Evolutionary conservation across 2,797 vertebrate species (phyloP).

Genomic region (Choloepus didactylus): DNA sequence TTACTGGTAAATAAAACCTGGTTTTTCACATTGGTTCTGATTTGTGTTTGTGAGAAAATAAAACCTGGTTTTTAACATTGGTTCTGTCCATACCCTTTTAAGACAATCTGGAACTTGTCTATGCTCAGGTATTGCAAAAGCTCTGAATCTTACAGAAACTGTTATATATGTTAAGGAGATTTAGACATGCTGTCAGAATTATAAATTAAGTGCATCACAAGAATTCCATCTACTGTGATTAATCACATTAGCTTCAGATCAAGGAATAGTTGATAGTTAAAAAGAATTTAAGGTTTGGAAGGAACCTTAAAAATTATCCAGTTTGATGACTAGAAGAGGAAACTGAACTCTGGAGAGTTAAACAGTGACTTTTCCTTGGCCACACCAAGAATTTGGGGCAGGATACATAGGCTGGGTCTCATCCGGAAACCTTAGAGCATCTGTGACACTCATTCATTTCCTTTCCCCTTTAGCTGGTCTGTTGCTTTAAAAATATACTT

Average conservation of each 20-base stretch:
- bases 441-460: not conserved
- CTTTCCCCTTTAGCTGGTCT: not conserved
- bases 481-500: not conserved
- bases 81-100: not conserved
- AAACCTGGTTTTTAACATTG: no score
- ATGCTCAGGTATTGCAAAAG: conserved; percentile 51
- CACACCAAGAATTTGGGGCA: not conserved
- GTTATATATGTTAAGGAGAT: conserved; percentile 53
- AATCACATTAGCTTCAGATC: conserved; percentile 59
- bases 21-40: no score
- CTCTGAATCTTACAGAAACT: conserved; percentile 65
- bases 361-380: not conserved
- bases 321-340: not conserved
- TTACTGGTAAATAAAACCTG: no score
- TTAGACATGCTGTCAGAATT: conserved; percentile 64
- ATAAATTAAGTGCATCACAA: conserved; percentile 60
- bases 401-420: not conserved
- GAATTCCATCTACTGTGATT: conserved; percentile 63
- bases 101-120: conserved; percentile 56
- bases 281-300: conserved; percentile 17
- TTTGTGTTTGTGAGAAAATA: no score
- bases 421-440: not conserved
- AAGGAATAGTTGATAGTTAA: conserved; percentile 52
- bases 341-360: not conserved
- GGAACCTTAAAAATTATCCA: not conserved